phyloP scores from a whole-genome alignment of 2,888 invertebrate species.

The Drosophila lacicola region DNA sequence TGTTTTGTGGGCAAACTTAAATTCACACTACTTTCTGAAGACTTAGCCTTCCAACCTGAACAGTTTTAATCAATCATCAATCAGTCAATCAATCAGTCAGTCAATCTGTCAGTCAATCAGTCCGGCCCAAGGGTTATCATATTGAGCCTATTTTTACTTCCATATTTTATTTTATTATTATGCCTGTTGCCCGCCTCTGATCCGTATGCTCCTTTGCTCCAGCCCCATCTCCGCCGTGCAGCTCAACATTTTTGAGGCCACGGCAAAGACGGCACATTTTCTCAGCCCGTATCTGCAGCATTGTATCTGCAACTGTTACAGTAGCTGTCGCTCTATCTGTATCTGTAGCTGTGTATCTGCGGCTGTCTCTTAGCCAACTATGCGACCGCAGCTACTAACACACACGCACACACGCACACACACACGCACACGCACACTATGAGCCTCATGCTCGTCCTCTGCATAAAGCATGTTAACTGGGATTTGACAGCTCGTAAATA shows the following conservation, averaged over 20 bases:
- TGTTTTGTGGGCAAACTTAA: too few relatives aligned
- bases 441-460: slow-evolving; percentile 42
- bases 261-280: slow-evolving; percentile 28
- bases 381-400: slow-evolving; percentile 56
- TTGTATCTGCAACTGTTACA: slow-evolving; percentile 17
- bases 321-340: slow-evolving; percentile 12
- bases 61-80: too few relatives aligned
- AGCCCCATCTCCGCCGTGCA: slow-evolving; percentile 28
- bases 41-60: too few relatives aligned
- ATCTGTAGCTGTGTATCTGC: slow-evolving; percentile 42
- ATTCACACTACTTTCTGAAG: too few relatives aligned
- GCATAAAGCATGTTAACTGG: slow-evolving; percentile 80
- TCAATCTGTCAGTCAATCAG: too few relatives aligned
- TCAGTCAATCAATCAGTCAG: too few relatives aligned
- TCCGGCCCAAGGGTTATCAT: too few relatives aligned
- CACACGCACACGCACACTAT: slow-evolving; percentile 23
- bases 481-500: slow-evolving; percentile 84
- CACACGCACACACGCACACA: slow-evolving; percentile 16
- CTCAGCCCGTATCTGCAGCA: slow-evolving; percentile 24
- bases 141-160: too few relatives aligned
- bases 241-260: slow-evolving; percentile 28
- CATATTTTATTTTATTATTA: slow-evolving; percentile 72
- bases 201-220: slow-evolving; percentile 21
- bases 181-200: slow-evolving; percentile 44
- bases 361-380: slow-evolving; percentile 74